Conservation (phyloP, 2,113 vertebrate genomes). For the Dicerorhinus sumatrensis region DNA sequence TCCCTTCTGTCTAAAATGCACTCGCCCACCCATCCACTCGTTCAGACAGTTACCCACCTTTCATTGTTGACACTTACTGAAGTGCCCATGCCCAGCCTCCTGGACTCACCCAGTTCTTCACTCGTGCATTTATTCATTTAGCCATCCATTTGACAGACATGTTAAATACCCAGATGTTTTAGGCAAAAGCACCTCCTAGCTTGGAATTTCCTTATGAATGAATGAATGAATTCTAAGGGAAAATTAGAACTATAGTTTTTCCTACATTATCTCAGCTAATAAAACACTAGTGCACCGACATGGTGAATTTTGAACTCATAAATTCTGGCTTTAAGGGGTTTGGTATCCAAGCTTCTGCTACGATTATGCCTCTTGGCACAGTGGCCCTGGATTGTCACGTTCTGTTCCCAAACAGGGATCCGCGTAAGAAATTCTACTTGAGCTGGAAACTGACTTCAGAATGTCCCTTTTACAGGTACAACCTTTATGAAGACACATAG, state of each 20-base stretch:
- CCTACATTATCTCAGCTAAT: rapidly evolving
- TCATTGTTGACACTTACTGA: rapidly evolving
- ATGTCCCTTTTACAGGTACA: neutral
- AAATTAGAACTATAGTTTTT: neutral
- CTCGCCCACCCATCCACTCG: rapidly evolving
- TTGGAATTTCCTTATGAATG: neutral
- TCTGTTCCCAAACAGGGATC: neutral
- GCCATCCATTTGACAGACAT: neutral
- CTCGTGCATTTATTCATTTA: neutral
- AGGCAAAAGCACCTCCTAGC: neutral
- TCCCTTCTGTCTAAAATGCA: neutral
- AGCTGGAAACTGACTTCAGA: rapidly evolving
- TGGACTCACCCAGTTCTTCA: rapidly evolving
- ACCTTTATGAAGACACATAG: neutral
- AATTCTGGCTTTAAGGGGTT: neutral
- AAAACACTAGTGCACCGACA: rapidly evolving
- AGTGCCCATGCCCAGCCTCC: neutral
- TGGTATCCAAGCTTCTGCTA: rapidly evolving
- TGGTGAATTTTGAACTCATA: neutral
- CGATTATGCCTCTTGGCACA: rapidly evolving
- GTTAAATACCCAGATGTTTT: too few relatives aligned
- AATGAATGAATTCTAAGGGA: neutral
- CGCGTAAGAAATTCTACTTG: neutral
- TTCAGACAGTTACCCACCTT: neutral
- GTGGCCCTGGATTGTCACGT: neutral